Evolutionary conservation across 2,797 vertebrate genomes (phyloP).

Genomic region (Astyanax mexicanus): DNA sequence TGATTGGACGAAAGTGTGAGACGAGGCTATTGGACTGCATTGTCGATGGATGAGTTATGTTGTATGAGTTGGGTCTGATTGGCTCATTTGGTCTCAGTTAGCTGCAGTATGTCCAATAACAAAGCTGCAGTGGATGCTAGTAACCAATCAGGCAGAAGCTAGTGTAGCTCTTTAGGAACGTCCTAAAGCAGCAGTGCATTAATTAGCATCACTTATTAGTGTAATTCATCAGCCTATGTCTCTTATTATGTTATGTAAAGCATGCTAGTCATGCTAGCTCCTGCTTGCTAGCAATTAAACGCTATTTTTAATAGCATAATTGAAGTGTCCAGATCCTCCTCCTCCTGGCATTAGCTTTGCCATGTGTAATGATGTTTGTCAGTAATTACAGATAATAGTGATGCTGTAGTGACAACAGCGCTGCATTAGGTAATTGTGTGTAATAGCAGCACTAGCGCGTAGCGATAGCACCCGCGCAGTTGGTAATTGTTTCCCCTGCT

Average conservation of each 20-base stretch:
- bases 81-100: not conserved
- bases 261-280: not conserved
- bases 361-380: constrained; percentile 24
- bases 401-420: constrained; percentile 18
- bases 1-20: constrained; percentile 73
- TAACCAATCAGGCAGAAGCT: not conserved
- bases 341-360: constrained; percentile 35
- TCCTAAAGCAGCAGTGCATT: not conserved
- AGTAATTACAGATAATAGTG: constrained; percentile 46
- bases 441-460: constrained; percentile 39
- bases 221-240: not conserved
- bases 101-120: not conserved
- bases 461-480: constrained; percentile 9
- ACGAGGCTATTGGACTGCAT: constrained; percentile 13
- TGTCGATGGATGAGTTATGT: not conserved
- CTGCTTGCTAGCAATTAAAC: not conserved
- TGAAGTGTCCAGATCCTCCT: constrained; percentile 1
- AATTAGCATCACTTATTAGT: not conserved
- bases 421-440: constrained; percentile 35
- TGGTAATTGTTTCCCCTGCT: constrained; percentile 47
- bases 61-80: not conserved
- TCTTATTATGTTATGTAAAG: not conserved
- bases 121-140: not conserved
- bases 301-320: not conserved
- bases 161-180: not conserved